These are phyloP conservation scores for Setophaga coronata DNA, from an alignment of 2,113 vertebrate genomes.

Conservation along the genomic window DNA sequence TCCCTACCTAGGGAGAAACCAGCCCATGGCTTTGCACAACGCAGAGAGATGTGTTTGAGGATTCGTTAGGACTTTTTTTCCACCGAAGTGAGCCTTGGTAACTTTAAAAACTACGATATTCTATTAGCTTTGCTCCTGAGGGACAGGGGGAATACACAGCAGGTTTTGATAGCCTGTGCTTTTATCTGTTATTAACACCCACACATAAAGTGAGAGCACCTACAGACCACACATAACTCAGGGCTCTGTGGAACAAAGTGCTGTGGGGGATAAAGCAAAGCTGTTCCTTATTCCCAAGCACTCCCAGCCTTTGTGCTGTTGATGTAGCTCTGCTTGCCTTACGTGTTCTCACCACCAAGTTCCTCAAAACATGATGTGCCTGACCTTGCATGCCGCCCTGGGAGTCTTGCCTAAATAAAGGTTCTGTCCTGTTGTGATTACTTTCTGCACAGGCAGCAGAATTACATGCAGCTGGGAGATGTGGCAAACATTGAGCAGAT, in stretches of 20 bases:
- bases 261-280: background rate
- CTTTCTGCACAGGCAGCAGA: conserved; percentile 32
- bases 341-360: background rate
- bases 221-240: background rate
- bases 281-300: background rate
- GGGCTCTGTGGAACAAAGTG: background rate
- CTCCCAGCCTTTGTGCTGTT: background rate
- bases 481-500: background rate
- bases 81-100: background rate
- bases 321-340: background rate
- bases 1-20: background rate
- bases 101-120: background rate
- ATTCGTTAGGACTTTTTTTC: background rate
- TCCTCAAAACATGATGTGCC: background rate
- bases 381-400: background rate
- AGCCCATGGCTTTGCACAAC: fast-evolving
- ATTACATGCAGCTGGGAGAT: conserved; percentile 33
- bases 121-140: background rate
- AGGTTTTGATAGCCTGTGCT: background rate
- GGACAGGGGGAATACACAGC: fast-evolving
- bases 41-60: background rate
- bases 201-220: background rate
- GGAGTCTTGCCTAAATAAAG: conserved; percentile 30
- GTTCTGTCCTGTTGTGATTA: background rate
- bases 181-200: background rate